phyloP scores from a whole-genome alignment of 2,113 vertebrate species.

The Coregonus clupeaformis region DNA sequence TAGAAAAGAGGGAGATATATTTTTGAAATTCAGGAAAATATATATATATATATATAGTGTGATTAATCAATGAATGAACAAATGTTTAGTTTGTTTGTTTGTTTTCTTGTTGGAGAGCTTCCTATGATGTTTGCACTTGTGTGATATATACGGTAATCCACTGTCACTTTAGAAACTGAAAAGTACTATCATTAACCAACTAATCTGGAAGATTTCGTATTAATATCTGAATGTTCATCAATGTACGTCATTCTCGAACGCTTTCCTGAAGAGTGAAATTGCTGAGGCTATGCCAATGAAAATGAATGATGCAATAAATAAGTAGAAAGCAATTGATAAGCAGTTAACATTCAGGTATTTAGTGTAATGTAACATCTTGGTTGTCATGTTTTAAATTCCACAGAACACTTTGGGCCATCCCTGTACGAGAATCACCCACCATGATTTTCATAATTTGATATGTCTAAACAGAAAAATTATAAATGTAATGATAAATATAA shows the following conservation, averaged over 20 bases:
- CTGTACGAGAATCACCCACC: neutral
- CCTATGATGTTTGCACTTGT: neutral
- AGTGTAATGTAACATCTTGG: neutral
- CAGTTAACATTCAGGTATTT: neutral
- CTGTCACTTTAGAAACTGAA: neutral
- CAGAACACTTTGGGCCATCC: neutral
- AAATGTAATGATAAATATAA: neutral
- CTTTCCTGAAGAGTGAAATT: neutral
- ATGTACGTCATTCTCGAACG: neutral
- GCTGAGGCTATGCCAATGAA: neutral
- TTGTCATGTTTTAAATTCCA: neutral
- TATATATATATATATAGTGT: neutral
- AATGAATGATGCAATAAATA: neutral
- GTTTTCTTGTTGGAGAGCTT: neutral
- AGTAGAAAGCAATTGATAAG: constrained; percentile 1
- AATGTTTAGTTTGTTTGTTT: neutral
- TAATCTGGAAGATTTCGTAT: neutral
- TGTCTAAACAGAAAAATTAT: neutral
- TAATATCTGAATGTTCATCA: neutral
- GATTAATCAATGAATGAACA: neutral
- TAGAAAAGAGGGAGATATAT: constrained; percentile 5
- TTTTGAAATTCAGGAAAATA: neutral
- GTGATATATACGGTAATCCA: neutral
- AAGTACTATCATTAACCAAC: neutral
- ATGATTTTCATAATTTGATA: neutral